Base-by-base conservation (phyloP, 2,888 invertebrate genomes). In the Lepidochitona cinerea region DNA sequence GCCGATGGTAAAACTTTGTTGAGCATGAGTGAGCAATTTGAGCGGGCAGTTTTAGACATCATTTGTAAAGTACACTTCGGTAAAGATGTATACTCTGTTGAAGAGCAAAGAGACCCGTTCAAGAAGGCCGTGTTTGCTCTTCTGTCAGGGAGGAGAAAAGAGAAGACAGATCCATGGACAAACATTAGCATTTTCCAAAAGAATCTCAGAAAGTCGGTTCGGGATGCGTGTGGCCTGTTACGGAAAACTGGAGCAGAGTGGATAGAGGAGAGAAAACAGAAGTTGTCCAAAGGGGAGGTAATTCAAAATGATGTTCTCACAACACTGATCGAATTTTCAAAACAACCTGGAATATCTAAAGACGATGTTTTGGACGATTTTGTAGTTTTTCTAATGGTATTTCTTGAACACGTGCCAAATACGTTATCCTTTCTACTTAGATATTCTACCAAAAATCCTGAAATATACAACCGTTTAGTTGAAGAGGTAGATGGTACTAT, bases 301-400 rank as follows among this genome's bases (percentile, higher is more conserved):
- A 14, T 23, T 2, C 59, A 23, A 23, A 26, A 59, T 4, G 59
- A 59, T 59, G 59, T 59, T 29, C 59, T 59, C 1, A 59, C 59
- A 2, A 26, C 7, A 2, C 26, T 59, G 59, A 59, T 59, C 26
- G 59, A 59, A 29, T 32, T 59, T 4, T 59, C 59, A 4, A 29
- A 26, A 9, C 29, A 29, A 1, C 18, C 18, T 18, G 59, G 59
- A 23, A 29, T 59, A 1, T 4, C 4, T 14, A 18, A 4, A 23
- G 59, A 59, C 14, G 59, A 59, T 26, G 59, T 59, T 59, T 29
- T 59, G 29, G 59, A 59, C 59, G 59, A 59, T 26, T 59, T 59
- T 32, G 26, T 59, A 14, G 59, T 59, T 14, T 59, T 59, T 9
- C 14, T 59, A 32, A 59, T 59, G 2, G 1, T 32, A 12, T 29